Evolutionary conservation across 2,113 vertebrate species (phyloP).

Genomic region (Polypterus senegalus): DNA sequence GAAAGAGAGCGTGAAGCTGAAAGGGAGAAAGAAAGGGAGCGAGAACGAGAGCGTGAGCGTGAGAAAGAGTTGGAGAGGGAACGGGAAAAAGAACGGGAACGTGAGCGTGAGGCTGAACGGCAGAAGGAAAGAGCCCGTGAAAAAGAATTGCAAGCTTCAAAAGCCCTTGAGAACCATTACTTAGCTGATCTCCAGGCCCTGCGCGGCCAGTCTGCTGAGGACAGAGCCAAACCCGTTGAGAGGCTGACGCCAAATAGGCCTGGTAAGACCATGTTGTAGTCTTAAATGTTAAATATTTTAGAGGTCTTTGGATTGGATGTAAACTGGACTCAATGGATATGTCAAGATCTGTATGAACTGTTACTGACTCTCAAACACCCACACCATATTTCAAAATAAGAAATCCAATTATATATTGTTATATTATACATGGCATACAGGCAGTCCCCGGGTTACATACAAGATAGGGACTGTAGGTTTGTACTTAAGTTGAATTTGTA

Average conservation of each 20-base stretch:
- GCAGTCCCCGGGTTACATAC: too few relatives aligned
- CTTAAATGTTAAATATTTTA: too few relatives aligned
- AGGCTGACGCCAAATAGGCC: conserved; percentile 70
- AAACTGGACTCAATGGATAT: too few relatives aligned
- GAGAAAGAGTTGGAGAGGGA: conserved; percentile 60
- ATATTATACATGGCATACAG: too few relatives aligned
- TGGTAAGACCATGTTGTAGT: conserved; percentile 43
- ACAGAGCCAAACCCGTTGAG: conserved; percentile 65
- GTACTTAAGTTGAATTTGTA: too few relatives aligned
- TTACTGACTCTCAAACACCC: too few relatives aligned
- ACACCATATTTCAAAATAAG: too few relatives aligned
- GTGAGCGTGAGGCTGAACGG: conserved; percentile 65
- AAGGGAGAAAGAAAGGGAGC: conserved; percentile 53
- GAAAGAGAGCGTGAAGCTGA: conserved; percentile 67
- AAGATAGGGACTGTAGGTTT: too few relatives aligned
- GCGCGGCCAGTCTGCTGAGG: conserved; percentile 57
- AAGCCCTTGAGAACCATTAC: conserved; percentile 78
- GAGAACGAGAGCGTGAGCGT: conserved; percentile 53
- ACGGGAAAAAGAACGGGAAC: conserved; percentile 59
- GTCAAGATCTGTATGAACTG: too few relatives aligned
- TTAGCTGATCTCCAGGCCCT: conserved; percentile 71
- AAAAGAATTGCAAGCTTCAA: conserved; percentile 79
- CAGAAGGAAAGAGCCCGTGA: conserved; percentile 77
- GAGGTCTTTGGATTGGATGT: too few relatives aligned
- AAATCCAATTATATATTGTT: too few relatives aligned